Percentiles rank a stretch among this genome's conserved stretches.
Conservation (phyloP, 2,888 invertebrate species). For the Lamellibrachia columna region DNA sequence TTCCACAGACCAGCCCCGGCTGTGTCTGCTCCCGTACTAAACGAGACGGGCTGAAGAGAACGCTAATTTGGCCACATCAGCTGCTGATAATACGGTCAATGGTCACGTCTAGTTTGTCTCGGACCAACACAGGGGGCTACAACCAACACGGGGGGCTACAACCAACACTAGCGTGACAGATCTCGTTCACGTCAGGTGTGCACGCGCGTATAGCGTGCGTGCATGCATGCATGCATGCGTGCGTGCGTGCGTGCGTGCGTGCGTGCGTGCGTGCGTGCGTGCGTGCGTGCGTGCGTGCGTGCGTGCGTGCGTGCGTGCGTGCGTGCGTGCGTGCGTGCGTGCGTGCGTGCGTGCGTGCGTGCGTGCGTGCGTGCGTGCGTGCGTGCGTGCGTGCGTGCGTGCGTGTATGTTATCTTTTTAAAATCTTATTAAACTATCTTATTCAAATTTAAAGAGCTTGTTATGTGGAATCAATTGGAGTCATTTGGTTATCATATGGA, state of each 20-base stretch:
- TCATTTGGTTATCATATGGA: too few species aligned
- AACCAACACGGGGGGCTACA: background rate
- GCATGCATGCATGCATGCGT: background rate
- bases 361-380: too few species aligned
- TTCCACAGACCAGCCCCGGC: background rate
- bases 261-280: too few species aligned
- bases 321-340: too few species aligned
- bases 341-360: too few species aligned
- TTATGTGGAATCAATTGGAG: too few species aligned
- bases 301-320: too few species aligned
- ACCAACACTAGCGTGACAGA: background rate
- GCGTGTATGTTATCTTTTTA: background rate
- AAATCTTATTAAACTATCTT: too few species aligned
- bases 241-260: too few species aligned
- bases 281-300: too few species aligned
- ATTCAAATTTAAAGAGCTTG: too few species aligned
- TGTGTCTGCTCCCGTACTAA: background rate
- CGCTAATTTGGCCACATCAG: background rate
- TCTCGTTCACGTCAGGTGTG: constrained; percentile 1
- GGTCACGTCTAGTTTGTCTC: background rate
- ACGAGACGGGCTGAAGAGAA: background rate
- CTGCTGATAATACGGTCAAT: background rate
- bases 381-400: too few species aligned
- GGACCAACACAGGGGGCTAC: background rate
- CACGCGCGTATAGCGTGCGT: background rate